These are phyloP conservation scores for Pandemis cinnamomeana DNA, from an alignment of 2,888 invertebrate genomes.

Conservation along the genomic window DNA sequence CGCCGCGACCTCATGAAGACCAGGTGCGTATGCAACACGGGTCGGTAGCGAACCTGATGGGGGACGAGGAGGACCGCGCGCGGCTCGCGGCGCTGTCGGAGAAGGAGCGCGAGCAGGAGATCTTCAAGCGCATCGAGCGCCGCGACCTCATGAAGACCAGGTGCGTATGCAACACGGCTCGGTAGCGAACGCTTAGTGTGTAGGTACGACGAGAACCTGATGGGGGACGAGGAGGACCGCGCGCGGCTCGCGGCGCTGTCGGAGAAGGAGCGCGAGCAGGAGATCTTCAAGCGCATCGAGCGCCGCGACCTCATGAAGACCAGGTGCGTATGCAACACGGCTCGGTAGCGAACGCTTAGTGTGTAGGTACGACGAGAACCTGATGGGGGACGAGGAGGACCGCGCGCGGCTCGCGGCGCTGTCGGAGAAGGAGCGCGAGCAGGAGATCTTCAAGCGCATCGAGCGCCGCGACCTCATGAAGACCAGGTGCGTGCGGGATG, in stretches of 20 bases:
- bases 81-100: slow-evolving; percentile 96
- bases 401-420: slow-evolving; percentile 94
- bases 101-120: slow-evolving; percentile 98
- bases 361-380: too few species aligned
- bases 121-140: slow-evolving; percentile 98
- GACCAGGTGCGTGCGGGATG: too few species aligned
- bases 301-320: too few species aligned
- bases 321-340: too few species aligned
- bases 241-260: slow-evolving; percentile 95
- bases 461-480: slow-evolving; percentile 96
- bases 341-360: too few species aligned
- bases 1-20: too few species aligned
- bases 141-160: too few species aligned
- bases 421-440: slow-evolving; percentile 98
- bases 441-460: slow-evolving; percentile 98
- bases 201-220: too few species aligned
- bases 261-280: slow-evolving; percentile 98
- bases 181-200: too few species aligned
- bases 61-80: slow-evolving; percentile 97
- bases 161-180: too few species aligned
- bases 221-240: slow-evolving; percentile 98
- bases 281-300: slow-evolving; percentile 98
- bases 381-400: slow-evolving; percentile 99
- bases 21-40: too few species aligned
- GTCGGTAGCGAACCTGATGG: too few species aligned